Evolutionary conservation across 2,113 vertebrate genomes (phyloP).

Genomic region (Paratilapia polleni): DNA sequence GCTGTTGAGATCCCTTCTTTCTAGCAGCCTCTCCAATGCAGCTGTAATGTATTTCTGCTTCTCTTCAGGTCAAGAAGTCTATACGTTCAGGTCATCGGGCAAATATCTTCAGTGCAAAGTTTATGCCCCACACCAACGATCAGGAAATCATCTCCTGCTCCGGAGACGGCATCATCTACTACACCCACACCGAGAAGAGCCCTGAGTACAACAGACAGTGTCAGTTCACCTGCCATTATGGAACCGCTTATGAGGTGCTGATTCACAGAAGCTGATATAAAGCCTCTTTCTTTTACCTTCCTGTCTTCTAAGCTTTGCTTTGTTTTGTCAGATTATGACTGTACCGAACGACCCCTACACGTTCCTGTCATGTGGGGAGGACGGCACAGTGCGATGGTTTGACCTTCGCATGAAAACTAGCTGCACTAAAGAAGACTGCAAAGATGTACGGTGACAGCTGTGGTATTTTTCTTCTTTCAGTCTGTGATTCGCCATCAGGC

Average conservation of each 20-base stretch:
- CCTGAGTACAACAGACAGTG: slow-evolving; percentile 93
- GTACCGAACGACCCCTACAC: slow-evolving; percentile 98
- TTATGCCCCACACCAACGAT: slow-evolving; percentile 95
- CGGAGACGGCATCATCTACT: slow-evolving; percentile 97
- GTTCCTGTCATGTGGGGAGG: slow-evolving; percentile 97
- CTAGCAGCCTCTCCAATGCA: not conserved
- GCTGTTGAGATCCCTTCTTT: not conserved
- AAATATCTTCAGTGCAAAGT: slow-evolving; percentile 99
- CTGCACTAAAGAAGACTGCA: slow-evolving; percentile 98
- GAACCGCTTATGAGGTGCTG: slow-evolving; percentile 95
- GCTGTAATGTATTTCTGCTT: not conserved
- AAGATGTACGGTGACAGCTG: slow-evolving; percentile 88
- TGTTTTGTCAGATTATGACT: slow-evolving; percentile 89
- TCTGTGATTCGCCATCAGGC: not conserved
- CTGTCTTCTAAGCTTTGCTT: slow-evolving; percentile 10
- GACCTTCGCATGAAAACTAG: slow-evolving; percentile 96
- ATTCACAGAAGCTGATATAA: not conserved
- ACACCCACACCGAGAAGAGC: slow-evolving; percentile 94
- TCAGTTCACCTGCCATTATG: slow-evolving; percentile 98
- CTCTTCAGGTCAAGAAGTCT: slow-evolving; percentile 90
- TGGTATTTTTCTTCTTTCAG: not conserved
- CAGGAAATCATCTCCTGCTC: slow-evolving; percentile 98
- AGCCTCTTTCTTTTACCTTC: not conserved
- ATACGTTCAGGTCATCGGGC: slow-evolving; percentile 97
- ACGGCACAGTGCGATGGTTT: slow-evolving; percentile 98